These are phyloP conservation scores for Habropoda laboriosa DNA, from an alignment of 1,140 invertebrate genomes.

Conservation along the genomic window DNA sequence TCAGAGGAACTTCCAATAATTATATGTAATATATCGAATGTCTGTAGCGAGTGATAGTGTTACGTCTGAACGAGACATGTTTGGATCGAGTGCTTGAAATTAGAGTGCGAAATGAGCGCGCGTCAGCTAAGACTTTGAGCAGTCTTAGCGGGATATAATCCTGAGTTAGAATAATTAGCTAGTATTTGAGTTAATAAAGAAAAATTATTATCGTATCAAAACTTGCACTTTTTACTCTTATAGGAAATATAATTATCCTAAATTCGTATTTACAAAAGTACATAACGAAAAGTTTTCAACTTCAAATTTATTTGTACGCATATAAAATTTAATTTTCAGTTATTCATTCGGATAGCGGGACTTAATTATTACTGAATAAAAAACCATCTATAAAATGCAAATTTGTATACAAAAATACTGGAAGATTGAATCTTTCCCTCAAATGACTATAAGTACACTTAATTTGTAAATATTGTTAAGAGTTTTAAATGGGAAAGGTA, in stretches of 20 bases:
- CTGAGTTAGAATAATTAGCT: too few species aligned
- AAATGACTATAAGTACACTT: conserved; percentile 26
- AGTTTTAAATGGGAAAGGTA: conserved; percentile 40
- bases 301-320: conserved; percentile 49
- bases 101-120: too few species aligned
- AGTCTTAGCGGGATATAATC: too few species aligned
- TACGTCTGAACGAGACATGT: too few species aligned
- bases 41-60: too few species aligned
- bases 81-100: too few species aligned
- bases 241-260: conserved; percentile 26
- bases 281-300: conserved; percentile 12
- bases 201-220: too few species aligned
- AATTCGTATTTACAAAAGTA: conserved; percentile 39
- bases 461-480: conserved; percentile 62
- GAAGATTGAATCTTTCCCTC: conserved; percentile 56
- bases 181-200: too few species aligned
- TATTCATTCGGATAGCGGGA: conserved; percentile 19
- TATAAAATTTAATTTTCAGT: conserved; percentile 10
- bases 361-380: conserved; percentile 36
- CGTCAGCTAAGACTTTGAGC: too few species aligned
- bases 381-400: conserved; percentile 44
- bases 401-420: conserved; percentile 48
- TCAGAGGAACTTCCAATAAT: conserved; percentile 10
- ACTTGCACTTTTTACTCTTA: too few species aligned
- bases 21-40: background rate